Base-by-base conservation (phyloP, 1,140 invertebrate species). In the Drosophila subpulchrella region DNA sequence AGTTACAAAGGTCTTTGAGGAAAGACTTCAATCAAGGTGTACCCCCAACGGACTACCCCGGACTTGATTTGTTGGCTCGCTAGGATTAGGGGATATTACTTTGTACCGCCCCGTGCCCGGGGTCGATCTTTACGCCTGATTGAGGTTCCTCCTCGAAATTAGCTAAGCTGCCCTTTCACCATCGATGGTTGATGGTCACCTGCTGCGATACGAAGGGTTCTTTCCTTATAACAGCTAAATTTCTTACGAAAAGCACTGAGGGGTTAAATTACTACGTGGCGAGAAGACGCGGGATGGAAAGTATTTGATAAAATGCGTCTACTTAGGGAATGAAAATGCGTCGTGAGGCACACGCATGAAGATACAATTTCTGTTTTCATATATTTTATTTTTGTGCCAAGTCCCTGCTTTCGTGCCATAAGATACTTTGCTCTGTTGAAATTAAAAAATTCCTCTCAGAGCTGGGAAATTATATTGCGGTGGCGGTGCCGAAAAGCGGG, bases 401-500 rank as follows among this genome's bases (percentile, higher is more conserved):
- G 44, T 44, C 36, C 24, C 61, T 11, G 15, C 53, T 53, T 44
- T 6, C 46, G n/a, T 32, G 27, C 38, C 39, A 75, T 44, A 66
- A 85, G 81, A 77, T 85, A 78, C 81, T 85, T 85, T 85, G 59
- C 67, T 63, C 53, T 56, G 73, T 75, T 75, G 63, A 81, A 85
- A 85, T 85, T 85, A 85, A 85, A 84, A 85, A 85, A 85, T 85
- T 85, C 82, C 78, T 74, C 48, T 53, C 63, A 78, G 81, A 65
- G 78, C 36, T 24, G 44, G 51, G 56, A 59, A 81, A 84, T 84
- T 81, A 81, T 85, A 84, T 77, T 85, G 74, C 78, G 67, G 57
- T 54, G 79, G 65, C 57, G 36, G 34, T 59, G 34, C 34, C 24
- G 44, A 7, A 11, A 32, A 30, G 46, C 24, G 59, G 46, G 30